These are phyloP conservation scores for Jaculus jaculus DNA, from an alignment of 2,113 vertebrate genomes.

Conservation along the genomic window DNA sequence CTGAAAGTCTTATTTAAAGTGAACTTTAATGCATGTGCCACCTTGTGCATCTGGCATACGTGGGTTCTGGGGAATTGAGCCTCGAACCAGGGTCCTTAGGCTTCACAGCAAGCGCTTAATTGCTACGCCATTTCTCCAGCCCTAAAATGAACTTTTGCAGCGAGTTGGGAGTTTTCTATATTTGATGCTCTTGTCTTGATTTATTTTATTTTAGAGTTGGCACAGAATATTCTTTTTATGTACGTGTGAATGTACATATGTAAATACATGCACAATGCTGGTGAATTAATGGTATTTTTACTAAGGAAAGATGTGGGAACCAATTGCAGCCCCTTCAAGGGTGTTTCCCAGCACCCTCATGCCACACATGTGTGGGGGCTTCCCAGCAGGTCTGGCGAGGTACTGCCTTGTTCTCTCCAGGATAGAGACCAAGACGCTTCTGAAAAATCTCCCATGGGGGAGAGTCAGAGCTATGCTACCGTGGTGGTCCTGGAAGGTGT, in stretches of 20 bases:
- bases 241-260: slow-evolving; percentile 8
- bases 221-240: background rate
- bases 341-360: background rate
- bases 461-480: fast-evolving
- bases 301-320: background rate
- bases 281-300: slow-evolving; percentile 18
- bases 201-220: background rate
- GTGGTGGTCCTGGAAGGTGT: background rate
- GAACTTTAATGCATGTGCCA: too few relatives aligned
- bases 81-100: too few relatives aligned
- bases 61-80: too few relatives aligned
- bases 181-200: background rate
- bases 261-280: background rate
- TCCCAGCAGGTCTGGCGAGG: fast-evolving
- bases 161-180: fast-evolving
- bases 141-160: fast-evolving
- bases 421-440: fast-evolving
- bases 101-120: too few relatives aligned
- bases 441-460: fast-evolving
- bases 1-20: background rate
- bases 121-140: too few relatives aligned
- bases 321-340: background rate
- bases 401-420: background rate
- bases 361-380: background rate
- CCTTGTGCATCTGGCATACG: too few relatives aligned